Conservation (phyloP, 1,140 invertebrate genomes). For the Ooceraea biroi region DNA sequence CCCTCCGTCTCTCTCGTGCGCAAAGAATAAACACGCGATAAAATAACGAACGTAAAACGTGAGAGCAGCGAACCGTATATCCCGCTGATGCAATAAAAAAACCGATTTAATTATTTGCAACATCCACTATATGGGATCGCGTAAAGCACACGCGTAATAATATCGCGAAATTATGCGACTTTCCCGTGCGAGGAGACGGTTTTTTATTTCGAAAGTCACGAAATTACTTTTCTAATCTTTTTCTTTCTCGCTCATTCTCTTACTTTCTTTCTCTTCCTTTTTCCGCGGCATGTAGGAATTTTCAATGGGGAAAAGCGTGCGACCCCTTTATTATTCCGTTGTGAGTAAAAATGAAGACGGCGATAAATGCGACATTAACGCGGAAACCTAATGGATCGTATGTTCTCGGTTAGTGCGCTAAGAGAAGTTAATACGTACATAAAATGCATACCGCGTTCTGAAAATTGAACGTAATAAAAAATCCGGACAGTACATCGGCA, state of each 20-base stretch:
- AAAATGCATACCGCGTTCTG: background rate
- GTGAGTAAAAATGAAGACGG: background rate
- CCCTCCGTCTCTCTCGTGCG: no score
- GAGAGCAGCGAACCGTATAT: background rate
- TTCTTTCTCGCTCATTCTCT: no score
- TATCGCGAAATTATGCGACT: background rate
- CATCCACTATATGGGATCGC: background rate
- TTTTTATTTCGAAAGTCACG: background rate
- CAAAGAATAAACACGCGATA: background rate
- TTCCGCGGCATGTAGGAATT: slow-evolving; percentile 1
- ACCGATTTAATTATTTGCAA: slow-evolving; percentile 13
- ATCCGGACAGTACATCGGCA: slow-evolving; percentile 20
- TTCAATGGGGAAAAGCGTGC: background rate
- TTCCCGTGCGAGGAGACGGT: background rate
- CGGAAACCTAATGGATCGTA: background rate
- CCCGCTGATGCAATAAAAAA: background rate
- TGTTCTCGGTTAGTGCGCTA: slow-evolving; percentile 6
- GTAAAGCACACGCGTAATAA: background rate
- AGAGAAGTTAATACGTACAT: slow-evolving; percentile 18
- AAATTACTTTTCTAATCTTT: slow-evolving; percentile 11
- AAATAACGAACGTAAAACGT: background rate
- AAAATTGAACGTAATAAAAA: slow-evolving; percentile 11
- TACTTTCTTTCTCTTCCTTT: no score
- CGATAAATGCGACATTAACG: background rate
- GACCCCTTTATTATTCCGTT: background rate